A percentile compares a stretch with the other conserved stretches of the same genome.
phyloP scores from a whole-genome alignment of 2,113 vertebrate species.

The Thamnophis sirtalis region DNA sequence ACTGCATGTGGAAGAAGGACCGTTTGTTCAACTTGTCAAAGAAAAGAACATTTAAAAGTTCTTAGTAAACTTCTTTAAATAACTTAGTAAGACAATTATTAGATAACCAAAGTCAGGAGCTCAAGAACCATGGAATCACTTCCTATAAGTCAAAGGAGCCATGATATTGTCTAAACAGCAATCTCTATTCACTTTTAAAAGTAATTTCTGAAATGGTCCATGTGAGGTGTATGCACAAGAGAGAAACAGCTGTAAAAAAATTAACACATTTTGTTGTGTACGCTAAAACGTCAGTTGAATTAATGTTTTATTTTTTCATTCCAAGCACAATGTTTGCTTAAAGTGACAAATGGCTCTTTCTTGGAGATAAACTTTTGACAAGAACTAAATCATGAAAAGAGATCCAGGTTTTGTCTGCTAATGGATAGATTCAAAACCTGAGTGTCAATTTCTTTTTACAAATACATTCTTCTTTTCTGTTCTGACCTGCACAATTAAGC shows the following conservation, averaged over 20 bases:
- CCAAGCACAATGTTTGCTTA: background rate
- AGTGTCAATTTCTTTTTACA: background rate
- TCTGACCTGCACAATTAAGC: conserved; percentile 12
- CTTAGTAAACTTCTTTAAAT: background rate
- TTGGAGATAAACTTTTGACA: background rate
- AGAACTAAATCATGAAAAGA: background rate
- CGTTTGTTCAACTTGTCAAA: background rate
- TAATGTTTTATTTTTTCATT: background rate
- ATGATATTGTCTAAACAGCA: background rate
- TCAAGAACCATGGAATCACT: background rate
- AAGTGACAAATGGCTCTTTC: background rate
- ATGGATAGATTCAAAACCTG: background rate
- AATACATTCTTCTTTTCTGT: background rate
- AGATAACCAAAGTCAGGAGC: background rate
- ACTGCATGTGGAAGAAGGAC: background rate
- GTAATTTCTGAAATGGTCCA: background rate
- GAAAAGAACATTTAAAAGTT: background rate
- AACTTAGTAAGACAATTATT: background rate
- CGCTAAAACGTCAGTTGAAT: background rate
- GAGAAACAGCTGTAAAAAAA: too few species aligned
- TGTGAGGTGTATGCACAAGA: background rate
- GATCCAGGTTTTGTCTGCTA: background rate
- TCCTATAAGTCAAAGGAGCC: background rate
- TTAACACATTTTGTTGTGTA: background rate
- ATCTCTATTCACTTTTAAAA: background rate